Base-by-base conservation (phyloP, 2,797 vertebrate species). In the Apogon hyalosoma region DNA sequence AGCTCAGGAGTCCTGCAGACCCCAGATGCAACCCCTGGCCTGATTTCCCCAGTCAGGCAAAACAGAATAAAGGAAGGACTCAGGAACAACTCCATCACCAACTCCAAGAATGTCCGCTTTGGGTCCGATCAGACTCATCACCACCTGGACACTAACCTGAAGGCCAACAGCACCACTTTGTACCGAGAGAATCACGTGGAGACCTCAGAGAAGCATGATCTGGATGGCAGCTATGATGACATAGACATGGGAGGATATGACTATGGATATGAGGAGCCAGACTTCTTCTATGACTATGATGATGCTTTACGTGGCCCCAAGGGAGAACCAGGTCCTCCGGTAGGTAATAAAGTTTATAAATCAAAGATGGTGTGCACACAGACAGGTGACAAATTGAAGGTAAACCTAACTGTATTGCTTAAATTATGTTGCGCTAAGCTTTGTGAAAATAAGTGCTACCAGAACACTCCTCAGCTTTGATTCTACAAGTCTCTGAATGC, bases 281-380 rank as follows among this genome's bases (percentile, higher is more conserved):
- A 96, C 54, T 90, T 93, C 84, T 82, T 96, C 73, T 95, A 96
- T 21, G 94, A 96, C 73, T 94, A 95, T 41, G 95, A 95, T 53
- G 93, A 92, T 70, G 80, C 80, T 57, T 88, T 95, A 43, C 93
- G 54, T 83, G 97, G 97, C 85, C 94, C 94, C 58, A 99, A 98
- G 95, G 98, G 98, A 88, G 97, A 99, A 75, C 90, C 94, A n/a
- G 98, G 98, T 89, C 92, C 87, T 85, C 91, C 94, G 77, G 97
- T 99, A 95, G 97, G 97, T 96, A 11, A 70, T 85, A 66, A 11
- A 58, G 66, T 84, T 55, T 31, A 62, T 71, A 53, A 81, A 76
- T 58, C 10, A 31, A 4, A 6, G 33, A 8, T 36, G 16, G 10
- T 42, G 33, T 36, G 9, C 9, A 36, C 3, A 10, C 33, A 36